These are phyloP conservation scores for Musca vetustissima DNA, from an alignment of 1,140 invertebrate species.

Conservation along the genomic window DNA sequence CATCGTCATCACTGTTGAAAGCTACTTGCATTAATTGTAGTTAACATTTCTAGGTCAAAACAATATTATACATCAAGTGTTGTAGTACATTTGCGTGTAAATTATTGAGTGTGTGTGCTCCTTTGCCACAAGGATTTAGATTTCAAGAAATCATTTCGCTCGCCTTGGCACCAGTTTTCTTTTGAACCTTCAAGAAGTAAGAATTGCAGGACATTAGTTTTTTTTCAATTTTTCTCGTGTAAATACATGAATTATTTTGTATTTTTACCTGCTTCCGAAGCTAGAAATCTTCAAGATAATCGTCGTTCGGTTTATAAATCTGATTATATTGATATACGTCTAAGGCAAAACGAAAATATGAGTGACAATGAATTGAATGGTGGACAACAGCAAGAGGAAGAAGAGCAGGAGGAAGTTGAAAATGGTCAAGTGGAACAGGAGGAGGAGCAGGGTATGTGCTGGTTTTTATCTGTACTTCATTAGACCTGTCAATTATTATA, in stretches of 20 bases:
- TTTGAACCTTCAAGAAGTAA: slow-evolving; percentile 2
- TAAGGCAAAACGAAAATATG: slow-evolving; percentile 26
- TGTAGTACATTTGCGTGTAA: too few relatives aligned
- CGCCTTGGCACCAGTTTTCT: neutral
- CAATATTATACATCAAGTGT: too few relatives aligned
- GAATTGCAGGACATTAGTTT: neutral
- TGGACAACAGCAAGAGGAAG: too few relatives aligned
- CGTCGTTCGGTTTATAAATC: slow-evolving; percentile 40
- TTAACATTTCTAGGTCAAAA: too few relatives aligned
- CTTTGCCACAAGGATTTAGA: too few relatives aligned
- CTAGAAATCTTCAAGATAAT: slow-evolving; percentile 30
- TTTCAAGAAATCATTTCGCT: neutral
- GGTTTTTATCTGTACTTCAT: neutral
- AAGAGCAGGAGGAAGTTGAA: neutral
- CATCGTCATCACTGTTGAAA: too few relatives aligned
- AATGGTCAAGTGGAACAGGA: too few relatives aligned
- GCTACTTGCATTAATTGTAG: too few relatives aligned
- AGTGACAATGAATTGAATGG: too few relatives aligned
- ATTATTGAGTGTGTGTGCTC: too few relatives aligned
- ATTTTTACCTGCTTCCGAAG: slow-evolving; percentile 46
- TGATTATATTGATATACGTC: slow-evolving; percentile 44
- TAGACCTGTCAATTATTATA: too few relatives aligned
- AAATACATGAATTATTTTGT: slow-evolving; percentile 46
- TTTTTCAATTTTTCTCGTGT: neutral
- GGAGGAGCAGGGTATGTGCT: neutral